A percentile compares a stretch with the other conserved stretches of the same genome.
These are phyloP conservation scores for Trachelus troglodyta DNA, from an alignment of 2,888 invertebrate genomes.

Conservation along the genomic window DNA sequence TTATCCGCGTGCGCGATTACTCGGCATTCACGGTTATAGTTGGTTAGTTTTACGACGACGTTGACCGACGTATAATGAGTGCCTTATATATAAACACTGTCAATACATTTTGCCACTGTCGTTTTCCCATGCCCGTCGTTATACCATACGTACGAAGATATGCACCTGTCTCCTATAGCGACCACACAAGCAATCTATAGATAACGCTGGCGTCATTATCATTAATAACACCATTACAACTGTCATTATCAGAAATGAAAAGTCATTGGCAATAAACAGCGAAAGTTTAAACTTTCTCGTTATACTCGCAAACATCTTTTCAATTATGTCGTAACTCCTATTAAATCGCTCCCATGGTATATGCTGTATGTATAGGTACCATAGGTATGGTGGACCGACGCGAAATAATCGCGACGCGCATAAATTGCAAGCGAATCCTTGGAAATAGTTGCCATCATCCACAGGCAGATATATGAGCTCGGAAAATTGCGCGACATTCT, in stretches of 20 bases:
- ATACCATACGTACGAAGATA: not conserved
- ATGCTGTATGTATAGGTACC: not conserved
- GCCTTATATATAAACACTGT: not conserved
- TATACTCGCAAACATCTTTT: not conserved
- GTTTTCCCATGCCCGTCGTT: not conserved
- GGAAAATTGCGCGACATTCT: constrained; percentile 52
- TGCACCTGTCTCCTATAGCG: not conserved
- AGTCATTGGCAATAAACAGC: not conserved
- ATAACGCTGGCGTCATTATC: not conserved
- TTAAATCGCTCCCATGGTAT: not conserved
- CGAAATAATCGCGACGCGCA: constrained; percentile 17
- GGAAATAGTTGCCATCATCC: constrained; percentile 25
- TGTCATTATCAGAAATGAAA: not conserved
- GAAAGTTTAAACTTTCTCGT: not conserved
- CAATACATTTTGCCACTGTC: not conserved
- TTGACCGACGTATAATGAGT: not conserved
- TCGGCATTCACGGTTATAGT: constrained; percentile 18
- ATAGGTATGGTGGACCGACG: not conserved
- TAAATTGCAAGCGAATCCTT: constrained; percentile 28
- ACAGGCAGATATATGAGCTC: constrained; percentile 15
- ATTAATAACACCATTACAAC: not conserved
- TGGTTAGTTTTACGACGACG: constrained; percentile 29
- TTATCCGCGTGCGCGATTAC: constrained; percentile 41
- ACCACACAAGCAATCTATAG: not conserved
- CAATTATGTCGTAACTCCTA: not conserved